These are phyloP conservation scores for Hyposmocoma kahamanoa DNA, from an alignment of 1,140 invertebrate genomes.

Conservation along the genomic window DNA sequence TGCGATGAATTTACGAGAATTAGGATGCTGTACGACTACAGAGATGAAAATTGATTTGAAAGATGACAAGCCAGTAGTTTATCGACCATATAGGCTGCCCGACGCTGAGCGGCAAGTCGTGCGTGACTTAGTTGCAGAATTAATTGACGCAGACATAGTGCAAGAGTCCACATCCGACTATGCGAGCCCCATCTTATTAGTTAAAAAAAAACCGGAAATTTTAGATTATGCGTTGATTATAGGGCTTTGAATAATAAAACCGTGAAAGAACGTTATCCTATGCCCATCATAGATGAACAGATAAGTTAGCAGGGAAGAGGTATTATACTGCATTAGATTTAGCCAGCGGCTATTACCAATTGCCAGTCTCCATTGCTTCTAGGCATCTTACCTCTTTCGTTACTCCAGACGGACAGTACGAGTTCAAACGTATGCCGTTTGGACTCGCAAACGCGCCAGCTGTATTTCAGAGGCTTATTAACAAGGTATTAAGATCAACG, in stretches of 20 bases:
- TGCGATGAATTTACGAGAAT: slow-evolving; percentile 11
- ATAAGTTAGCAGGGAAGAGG: slow-evolving; percentile 1
- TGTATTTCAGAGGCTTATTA: not conserved
- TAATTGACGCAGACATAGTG: not conserved
- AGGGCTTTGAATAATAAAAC: slow-evolving; percentile 12
- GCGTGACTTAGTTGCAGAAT: not conserved
- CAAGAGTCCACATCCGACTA: not conserved
- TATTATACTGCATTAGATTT: not conserved
- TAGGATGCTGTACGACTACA: slow-evolving; percentile 1
- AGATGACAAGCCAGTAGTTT: not conserved
- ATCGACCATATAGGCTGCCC: slow-evolving; percentile 2
- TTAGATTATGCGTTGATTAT: slow-evolving; percentile 23
- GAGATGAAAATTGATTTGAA: slow-evolving; percentile 1
- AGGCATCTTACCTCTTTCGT: slow-evolving; percentile 2
- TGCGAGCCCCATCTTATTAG: slow-evolving; percentile 4
- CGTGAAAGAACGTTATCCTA: slow-evolving; percentile 3
- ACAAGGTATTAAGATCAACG: not conserved
- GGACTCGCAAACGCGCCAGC: not conserved
- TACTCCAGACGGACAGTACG: not conserved
- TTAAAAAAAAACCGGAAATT: slow-evolving; percentile 26
- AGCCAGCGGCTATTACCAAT: slow-evolving; percentile 2
- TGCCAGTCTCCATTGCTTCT: not conserved
- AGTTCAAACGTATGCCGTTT: not conserved
- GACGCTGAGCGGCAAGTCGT: slow-evolving; percentile 9
- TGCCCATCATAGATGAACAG: slow-evolving; percentile 6